These are phyloP conservation scores for Papilio polytes DNA, from an alignment of 1,140 invertebrate genomes.

Conservation along the genomic window DNA sequence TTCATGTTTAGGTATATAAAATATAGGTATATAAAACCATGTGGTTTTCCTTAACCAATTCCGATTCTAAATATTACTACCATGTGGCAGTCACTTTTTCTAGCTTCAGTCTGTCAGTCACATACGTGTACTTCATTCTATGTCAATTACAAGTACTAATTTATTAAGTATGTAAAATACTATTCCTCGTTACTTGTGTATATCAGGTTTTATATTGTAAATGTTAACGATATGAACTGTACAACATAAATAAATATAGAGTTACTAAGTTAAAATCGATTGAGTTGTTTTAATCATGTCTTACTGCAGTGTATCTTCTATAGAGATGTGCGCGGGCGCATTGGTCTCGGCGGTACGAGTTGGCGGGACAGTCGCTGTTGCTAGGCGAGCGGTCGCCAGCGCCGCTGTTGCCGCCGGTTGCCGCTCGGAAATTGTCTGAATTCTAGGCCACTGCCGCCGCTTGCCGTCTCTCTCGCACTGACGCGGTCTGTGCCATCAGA, in stretches of 20 bases:
- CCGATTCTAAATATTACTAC: neutral
- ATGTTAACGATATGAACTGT: neutral
- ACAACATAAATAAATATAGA: neutral
- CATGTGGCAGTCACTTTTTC: neutral
- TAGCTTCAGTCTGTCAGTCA: neutral
- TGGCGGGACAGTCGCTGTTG: slow-evolving; percentile 54
- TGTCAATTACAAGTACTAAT: neutral
- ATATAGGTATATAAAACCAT: too few species aligned
- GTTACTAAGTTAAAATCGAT: slow-evolving; percentile 2
- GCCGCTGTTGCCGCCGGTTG: slow-evolving; percentile 48
- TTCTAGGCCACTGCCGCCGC: slow-evolving; percentile 72
- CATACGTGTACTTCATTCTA: neutral
- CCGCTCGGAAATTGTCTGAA: slow-evolving; percentile 78
- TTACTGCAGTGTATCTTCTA: neutral
- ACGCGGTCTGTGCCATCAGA: slow-evolving; percentile 30
- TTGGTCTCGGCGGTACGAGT: slow-evolving; percentile 20
- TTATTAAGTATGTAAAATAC: too few species aligned
- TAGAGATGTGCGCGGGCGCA: slow-evolving; percentile 37
- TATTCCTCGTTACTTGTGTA: neutral
- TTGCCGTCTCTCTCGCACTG: slow-evolving; percentile 57
- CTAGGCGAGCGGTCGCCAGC: slow-evolving; percentile 54
- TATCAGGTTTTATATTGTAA: neutral
- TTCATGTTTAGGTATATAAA: neutral
- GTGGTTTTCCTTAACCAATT: neutral
- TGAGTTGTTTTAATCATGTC: slow-evolving; percentile 7